Evolutionary conservation across 1,140 invertebrate species (phyloP).

Genomic region (Zaprionus kolodkinae): DNA sequence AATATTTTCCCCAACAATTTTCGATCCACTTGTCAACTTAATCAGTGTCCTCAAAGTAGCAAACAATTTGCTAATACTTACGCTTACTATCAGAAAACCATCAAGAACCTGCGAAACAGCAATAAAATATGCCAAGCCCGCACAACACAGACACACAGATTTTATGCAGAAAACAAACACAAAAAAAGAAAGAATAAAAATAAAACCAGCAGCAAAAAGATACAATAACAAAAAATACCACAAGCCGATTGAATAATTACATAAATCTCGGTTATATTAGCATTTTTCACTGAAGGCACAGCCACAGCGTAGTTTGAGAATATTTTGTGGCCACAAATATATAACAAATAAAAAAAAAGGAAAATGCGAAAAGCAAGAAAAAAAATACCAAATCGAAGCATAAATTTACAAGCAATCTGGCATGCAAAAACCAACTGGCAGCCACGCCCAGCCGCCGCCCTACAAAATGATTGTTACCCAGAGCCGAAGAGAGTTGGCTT

Average conservation of each 20-base stretch:
- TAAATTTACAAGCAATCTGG: conserved; percentile 79
- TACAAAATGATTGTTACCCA: conserved; percentile 7
- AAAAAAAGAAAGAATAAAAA: conserved; percentile 23
- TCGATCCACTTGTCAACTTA: conserved; percentile 12
- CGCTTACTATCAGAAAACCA: background rate
- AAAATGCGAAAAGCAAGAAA: background rate
- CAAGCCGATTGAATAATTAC: conserved; percentile 80
- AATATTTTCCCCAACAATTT: background rate
- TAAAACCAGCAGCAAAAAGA: conserved; percentile 38
- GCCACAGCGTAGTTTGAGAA: conserved; percentile 30
- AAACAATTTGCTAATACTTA: conserved; percentile 27
- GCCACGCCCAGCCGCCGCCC: conserved; percentile 29
- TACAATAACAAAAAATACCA: conserved; percentile 44
- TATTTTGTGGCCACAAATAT: conserved; percentile 47
- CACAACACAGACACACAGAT: conserved; percentile 51
- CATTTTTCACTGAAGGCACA: conserved; percentile 50
- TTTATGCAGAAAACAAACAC: conserved; percentile 54
- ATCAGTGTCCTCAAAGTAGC: conserved; percentile 12
- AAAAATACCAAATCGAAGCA: conserved; percentile 71
- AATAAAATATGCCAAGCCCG: conserved; percentile 50
- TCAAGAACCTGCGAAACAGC: background rate
- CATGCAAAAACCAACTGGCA: conserved; percentile 31
- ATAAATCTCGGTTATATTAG: conserved; percentile 76
- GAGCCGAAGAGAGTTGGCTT: background rate
- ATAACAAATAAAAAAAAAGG: conserved; percentile 49